These are phyloP conservation scores for Cacoxenus indagator DNA, from an alignment of 2,888 invertebrate genomes.

Conservation along the genomic window DNA sequence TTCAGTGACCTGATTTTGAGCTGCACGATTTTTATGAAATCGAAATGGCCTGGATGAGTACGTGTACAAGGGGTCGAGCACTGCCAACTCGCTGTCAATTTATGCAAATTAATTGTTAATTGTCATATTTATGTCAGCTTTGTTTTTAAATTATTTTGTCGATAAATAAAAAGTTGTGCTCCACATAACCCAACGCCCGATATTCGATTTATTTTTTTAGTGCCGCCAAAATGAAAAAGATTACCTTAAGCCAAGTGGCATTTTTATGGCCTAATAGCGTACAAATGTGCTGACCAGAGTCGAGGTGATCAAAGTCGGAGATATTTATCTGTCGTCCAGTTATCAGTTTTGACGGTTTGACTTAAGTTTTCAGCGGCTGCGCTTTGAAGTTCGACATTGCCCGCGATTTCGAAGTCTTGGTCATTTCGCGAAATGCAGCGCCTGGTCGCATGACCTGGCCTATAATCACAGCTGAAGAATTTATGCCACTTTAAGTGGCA, in stretches of 20 bases:
- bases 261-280: conserved; percentile 11
- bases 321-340: neutral
- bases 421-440: too few species aligned
- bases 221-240: neutral
- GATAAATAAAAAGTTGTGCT: neutral
- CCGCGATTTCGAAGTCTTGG: too few species aligned
- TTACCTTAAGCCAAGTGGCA: neutral
- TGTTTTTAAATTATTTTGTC: neutral
- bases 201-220: neutral
- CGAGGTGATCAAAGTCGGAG: neutral
- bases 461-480: conserved; percentile 58
- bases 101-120: conserved; percentile 22
- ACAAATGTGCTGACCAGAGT: neutral
- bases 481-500: conserved; percentile 39
- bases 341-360: conserved; percentile 4
- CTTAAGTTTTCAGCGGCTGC: conserved; percentile 19
- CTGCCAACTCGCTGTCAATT: conserved; percentile 19
- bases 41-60: neutral
- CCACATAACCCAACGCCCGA: neutral
- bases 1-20: conserved; percentile 15
- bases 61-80: neutral
- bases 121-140: conserved; percentile 19
- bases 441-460: too few species aligned
- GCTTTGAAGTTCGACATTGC: conserved; percentile 10
- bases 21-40: conserved; percentile 8